Base-by-base conservation (phyloP, 2,888 invertebrate genomes). In the Leistus spinibarbis region DNA sequence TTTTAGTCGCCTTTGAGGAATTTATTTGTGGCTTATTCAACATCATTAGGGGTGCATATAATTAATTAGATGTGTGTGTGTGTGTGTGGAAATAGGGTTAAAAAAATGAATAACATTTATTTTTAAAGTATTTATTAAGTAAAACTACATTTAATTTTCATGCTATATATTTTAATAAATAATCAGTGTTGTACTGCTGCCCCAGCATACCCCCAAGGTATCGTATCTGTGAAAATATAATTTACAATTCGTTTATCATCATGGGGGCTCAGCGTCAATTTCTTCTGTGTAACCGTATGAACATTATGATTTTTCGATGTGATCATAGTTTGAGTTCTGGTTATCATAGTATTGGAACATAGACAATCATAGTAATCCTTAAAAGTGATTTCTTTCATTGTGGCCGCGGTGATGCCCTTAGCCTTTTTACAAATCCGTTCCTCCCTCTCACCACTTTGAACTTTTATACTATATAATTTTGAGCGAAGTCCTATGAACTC, bases 401-500 rank as follows among this genome's bases (percentile, higher is more conserved):
- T 27, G 9, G 27, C 27, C 9, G 1, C 0, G 9, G 27, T 27
- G 27, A 27, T 13, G 54, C 54, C 17, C 56, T 69, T n/a, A 72
- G 74, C n/a, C 76, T 75, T 60, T 76, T 76, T 20, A 70, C 77
- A 7, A 76, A 19, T 17, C 40, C 60, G 77, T 54, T n/a, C 19
- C 9, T 10, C 19, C 62, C 24, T 27, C 27, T 9, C 27, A 1
- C 27, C 0, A 19, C 73, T 7, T 77, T 75, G 53, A 76, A 76
- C 27, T 77, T 69, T 24, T 75, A 78, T 75, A 76, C 77, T 69
- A 22, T 76, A 80, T 78, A 76, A 78, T 77, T 75, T 78, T 76
- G 54, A 78, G 69, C 27, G 65, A 68, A 9, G 27, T 2, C 81
- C 83, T 1, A 81, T 77, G 77, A 82, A 83, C 76, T 82, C 80